Evolutionary conservation across 2,888 invertebrate genomes (phyloP).

Genomic region (Girardia tigrina): DNA sequence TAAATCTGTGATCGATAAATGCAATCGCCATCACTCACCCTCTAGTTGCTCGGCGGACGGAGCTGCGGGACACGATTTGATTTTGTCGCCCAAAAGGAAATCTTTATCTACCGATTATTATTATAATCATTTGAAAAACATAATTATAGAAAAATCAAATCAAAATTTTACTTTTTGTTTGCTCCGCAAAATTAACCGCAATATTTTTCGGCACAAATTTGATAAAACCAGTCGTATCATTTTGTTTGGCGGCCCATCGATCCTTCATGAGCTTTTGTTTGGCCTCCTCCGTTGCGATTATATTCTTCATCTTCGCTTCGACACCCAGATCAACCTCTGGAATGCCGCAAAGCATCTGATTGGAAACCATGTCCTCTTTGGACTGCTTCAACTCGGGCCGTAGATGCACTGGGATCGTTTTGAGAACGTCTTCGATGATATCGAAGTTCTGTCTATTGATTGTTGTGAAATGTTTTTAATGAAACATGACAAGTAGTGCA

Average conservation of each 20-base stretch:
- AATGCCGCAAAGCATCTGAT: slow-evolving; percentile 98
- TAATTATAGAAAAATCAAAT: background rate
- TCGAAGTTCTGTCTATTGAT: background rate
- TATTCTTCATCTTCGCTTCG: slow-evolving; percentile 93
- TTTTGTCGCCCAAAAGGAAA: background rate
- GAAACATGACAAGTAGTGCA: no score
- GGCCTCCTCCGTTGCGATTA: slow-evolving; percentile 95
- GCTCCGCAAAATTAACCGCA: slow-evolving; percentile 94
- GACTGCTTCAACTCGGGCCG: slow-evolving; percentile 63
- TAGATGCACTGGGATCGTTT: slow-evolving; percentile 74
- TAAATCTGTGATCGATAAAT: background rate
- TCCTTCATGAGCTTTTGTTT: slow-evolving; percentile 79
- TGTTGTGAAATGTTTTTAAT: background rate
- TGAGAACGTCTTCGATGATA: slow-evolving; percentile 45
- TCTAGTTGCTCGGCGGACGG: background rate
- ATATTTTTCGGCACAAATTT: slow-evolving; percentile 92
- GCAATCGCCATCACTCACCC: no score
- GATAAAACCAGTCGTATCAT: slow-evolving; percentile 52
- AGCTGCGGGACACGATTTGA: background rate
- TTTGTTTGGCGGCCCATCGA: slow-evolving; percentile 74
- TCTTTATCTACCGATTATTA: background rate
- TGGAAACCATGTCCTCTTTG: slow-evolving; percentile 95
- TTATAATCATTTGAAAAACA: background rate
- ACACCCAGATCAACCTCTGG: slow-evolving; percentile 99
- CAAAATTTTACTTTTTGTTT: slow-evolving; percentile 60